Base-by-base conservation (phyloP, 2,113 vertebrate genomes). In the Spea multiplicata region DNA sequence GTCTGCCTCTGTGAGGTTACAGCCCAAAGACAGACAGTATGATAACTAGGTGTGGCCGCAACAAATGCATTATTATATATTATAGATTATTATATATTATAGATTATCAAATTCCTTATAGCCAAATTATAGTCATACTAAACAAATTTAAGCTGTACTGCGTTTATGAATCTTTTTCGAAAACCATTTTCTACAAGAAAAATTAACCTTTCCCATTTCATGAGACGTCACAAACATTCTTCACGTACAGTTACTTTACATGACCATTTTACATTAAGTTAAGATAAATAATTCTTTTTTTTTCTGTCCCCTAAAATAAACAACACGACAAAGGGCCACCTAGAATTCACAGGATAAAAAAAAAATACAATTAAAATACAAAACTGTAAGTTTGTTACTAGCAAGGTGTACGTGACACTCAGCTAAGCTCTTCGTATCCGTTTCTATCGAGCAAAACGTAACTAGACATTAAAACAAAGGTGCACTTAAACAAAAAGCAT, bases 261-360 rank as follows among this genome's bases (percentile, higher is more conserved):
- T 30, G 30, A 30, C 30, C 30, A 30, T 30, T 30, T 30, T 30
- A 30, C 30, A 30, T 30, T 30, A 30, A 30, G 30, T 1, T 30
- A 30, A 30, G n/a, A 30, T 30, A 30, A 30, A 30, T 30, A 30
- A 30, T 30, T n/a, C n/a, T n/a, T n/a, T n/a, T 1, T 30, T 30
- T 47, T 5, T 48, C 10, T 80, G 64, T 75, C 78, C 3, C 14
- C 14, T 0, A 44, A 57, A 67, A 52, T 76, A 66, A 66, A 66
- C n/a, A 44, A 4, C 75, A 71, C 59, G 76, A 76, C 6, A 74
- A 8, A 70, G 4, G 5, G 7, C 47, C 46, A 70, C 3, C 3
- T 7, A 7, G n/a, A 66, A 16, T 30, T 52, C 50, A 7, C 64
- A 62, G 13, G 5, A 16, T 14, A 62, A 2, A 44, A 66, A 46